Percentiles rank a stretch among this genome's conserved stretches.
Conservation (phyloP, 2,888 invertebrate species). For the Gerris lacustris region DNA sequence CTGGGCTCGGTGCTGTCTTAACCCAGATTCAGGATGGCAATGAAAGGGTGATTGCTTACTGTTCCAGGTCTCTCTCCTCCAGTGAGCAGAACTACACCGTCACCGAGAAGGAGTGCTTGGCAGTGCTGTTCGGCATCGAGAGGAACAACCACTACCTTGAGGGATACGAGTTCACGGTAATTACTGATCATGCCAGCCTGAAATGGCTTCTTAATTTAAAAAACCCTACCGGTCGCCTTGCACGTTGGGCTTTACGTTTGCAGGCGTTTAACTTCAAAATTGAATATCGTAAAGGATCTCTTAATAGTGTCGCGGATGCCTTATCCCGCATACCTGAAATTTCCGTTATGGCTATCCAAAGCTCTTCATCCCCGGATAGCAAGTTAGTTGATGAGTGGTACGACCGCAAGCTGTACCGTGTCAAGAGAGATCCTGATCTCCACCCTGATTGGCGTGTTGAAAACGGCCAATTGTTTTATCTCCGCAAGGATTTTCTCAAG, state of each 20-base stretch:
- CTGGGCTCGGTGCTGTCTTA: conserved; percentile 10
- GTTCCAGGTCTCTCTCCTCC: conserved; percentile 11
- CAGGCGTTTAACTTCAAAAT: neutral
- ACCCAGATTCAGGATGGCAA: conserved; percentile 13
- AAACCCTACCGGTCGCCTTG: neutral
- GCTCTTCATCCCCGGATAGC: no score
- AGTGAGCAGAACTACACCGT: conserved; percentile 25
- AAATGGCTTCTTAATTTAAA: neutral
- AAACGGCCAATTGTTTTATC: conserved; percentile 8
- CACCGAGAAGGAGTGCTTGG: conserved; percentile 29
- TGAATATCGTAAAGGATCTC: neutral
- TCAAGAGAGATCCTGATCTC: neutral
- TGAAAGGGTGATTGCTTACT: conserved; percentile 9
- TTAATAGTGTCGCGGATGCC: neutral
- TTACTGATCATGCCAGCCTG: conserved; percentile 29
- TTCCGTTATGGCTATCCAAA: no score
- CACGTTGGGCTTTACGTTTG: neutral
- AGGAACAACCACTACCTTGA: conserved; percentile 29
- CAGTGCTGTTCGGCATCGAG: conserved; percentile 27
- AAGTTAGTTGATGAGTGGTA: neutral
- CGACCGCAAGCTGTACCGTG: neutral
- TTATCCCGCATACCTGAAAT: neutral
- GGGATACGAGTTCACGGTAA: conserved; percentile 29
- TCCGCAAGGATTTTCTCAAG: neutral
- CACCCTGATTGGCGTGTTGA: conserved; percentile 9